Percentiles rank a stretch among this genome's conserved stretches.
Conservation (phyloP, 1,140 invertebrate genomes). For the Rhizoglyphus robini region DNA sequence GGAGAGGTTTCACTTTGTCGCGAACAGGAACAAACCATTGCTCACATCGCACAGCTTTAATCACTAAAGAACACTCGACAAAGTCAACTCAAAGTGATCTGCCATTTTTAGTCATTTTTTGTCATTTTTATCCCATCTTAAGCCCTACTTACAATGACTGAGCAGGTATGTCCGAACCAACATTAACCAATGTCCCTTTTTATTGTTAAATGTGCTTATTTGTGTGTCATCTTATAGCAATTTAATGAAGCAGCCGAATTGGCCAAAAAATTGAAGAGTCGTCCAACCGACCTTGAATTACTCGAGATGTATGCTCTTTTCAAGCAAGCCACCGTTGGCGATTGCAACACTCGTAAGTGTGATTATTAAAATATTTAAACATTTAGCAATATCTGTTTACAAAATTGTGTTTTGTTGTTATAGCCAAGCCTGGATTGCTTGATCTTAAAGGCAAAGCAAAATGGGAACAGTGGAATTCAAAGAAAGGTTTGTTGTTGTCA, state of each 20-base stretch:
- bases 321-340: slow-evolving; percentile 76
- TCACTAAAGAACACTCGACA: too few species aligned
- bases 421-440: slow-evolving; percentile 57
- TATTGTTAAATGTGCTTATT: not conserved
- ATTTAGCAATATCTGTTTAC: not conserved
- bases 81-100: too few species aligned
- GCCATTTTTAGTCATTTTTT: too few species aligned
- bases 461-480: slow-evolving; percentile 79
- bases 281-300: slow-evolving; percentile 62
- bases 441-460: slow-evolving; percentile 93
- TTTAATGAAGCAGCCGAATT: slow-evolving; percentile 69
- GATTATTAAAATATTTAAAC: too few species aligned
- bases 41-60: too few species aligned
- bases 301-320: slow-evolving; percentile 70
- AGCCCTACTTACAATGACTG: not conserved
- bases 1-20: too few species aligned
- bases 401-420: not conserved
- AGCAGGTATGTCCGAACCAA: not conserved
- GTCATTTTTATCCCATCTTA: not conserved
- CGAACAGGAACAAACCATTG: too few species aligned
- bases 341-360: slow-evolving; percentile 61
- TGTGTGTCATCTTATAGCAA: slow-evolving; percentile 44
- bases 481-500: slow-evolving; percentile 54
- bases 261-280: slow-evolving; percentile 61
- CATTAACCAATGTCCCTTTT: not conserved